phyloP scores from a whole-genome alignment of 2,797 vertebrate genomes.

The Trichosurus vulpecula region DNA sequence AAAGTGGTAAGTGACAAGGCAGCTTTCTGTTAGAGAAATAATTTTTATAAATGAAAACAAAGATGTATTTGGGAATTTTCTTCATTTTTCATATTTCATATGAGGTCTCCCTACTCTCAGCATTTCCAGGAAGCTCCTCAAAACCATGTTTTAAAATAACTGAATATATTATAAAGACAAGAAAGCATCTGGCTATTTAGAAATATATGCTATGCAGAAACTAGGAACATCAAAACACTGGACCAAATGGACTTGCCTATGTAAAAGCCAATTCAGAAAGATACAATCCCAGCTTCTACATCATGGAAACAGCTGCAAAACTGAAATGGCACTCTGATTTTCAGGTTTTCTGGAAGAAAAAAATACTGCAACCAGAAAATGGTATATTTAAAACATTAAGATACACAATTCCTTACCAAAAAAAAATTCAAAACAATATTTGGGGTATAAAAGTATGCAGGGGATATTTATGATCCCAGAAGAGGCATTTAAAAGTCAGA shows the following conservation, averaged over 20 bases:
- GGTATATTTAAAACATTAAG: background rate
- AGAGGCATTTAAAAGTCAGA: background rate
- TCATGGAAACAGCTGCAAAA: conserved; percentile 10
- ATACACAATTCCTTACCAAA: background rate
- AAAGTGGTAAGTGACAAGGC: conserved; percentile 28
- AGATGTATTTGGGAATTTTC: background rate
- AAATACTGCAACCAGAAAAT: background rate
- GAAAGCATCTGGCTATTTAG: background rate
- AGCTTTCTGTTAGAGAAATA: conserved; percentile 1
- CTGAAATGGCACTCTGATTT: background rate
- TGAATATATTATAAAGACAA: background rate
- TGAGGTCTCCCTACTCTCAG: background rate
- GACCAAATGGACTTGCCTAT: background rate
- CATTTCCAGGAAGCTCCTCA: conserved; percentile 10
- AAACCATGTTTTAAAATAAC: background rate
- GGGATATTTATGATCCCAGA: background rate
- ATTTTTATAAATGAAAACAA: conserved; percentile 8
- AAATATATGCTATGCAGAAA: conserved; percentile 5
- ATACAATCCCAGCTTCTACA: conserved; percentile 13
- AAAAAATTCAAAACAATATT: background rate
- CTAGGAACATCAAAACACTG: background rate
- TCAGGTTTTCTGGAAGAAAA: background rate
- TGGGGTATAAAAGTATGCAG: background rate
- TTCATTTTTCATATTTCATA: conserved; percentile 21
- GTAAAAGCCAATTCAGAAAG: background rate